phyloP scores from a whole-genome alignment of 2,888 invertebrate genomes.

The Galerucella calmariensis region DNA sequence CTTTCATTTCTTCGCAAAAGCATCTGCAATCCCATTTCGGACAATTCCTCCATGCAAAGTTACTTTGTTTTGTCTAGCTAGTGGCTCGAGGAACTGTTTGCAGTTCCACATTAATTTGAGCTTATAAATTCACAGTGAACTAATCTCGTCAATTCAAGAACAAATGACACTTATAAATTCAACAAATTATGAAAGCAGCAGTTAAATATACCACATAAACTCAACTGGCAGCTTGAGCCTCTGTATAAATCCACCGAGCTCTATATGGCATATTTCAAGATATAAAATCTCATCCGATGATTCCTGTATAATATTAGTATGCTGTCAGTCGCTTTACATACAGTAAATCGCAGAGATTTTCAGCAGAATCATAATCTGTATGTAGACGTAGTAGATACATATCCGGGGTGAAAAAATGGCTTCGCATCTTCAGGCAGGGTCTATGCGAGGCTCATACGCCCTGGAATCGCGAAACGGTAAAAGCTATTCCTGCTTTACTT shows the following conservation, averaged over 20 bases:
- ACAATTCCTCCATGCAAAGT: no score
- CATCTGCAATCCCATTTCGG: no score
- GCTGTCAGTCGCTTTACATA: conserved; percentile 24
- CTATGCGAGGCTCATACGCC: conserved; percentile 6
- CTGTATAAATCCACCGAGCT: neutral
- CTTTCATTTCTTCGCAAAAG: no score
- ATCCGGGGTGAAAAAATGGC: conserved; percentile 16
- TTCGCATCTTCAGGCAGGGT: conserved; percentile 1
- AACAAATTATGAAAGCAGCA: neutral
- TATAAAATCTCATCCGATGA: conserved; percentile 3
- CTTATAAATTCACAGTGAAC: no score
- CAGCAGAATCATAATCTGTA: conserved; percentile 29
- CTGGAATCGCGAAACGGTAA: neutral
- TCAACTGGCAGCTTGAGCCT: neutral
- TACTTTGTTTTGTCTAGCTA: no score
- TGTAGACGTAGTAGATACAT: conserved; percentile 26
- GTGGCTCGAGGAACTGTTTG: no score
- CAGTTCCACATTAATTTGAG: no score
- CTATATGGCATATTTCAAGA: no score
- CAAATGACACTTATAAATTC: neutral
- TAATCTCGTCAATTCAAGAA: no score
- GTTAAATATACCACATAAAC: neutral
- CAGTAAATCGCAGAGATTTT: conserved; percentile 26
- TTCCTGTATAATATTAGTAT: conserved; percentile 25
- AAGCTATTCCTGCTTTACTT: conserved; percentile 5